phyloP scores from a whole-genome alignment of 1,140 invertebrate species.

The Apolygus lucorum region DNA sequence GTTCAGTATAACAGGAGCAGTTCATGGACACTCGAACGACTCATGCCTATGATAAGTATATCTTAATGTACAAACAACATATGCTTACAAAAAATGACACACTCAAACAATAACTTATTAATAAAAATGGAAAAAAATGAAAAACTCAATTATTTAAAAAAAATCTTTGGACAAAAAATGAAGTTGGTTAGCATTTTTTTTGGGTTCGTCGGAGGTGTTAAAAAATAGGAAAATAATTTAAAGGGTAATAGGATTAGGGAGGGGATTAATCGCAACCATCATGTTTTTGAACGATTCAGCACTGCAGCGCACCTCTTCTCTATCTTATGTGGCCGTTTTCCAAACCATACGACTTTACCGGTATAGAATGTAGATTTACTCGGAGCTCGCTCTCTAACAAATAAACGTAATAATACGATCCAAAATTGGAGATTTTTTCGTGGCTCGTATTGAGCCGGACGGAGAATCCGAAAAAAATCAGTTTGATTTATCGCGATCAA shows the following conservation, averaged over 20 bases:
- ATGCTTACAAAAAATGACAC: not conserved
- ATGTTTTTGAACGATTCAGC: not conserved
- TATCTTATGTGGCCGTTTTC: not conserved
- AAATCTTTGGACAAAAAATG: not conserved
- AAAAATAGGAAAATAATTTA: conserved; percentile 23
- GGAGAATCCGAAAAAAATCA: not conserved
- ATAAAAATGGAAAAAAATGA: not conserved
- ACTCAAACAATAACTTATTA: conserved; percentile 29
- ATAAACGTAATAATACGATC: no score
- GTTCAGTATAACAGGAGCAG: no score
- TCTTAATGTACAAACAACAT: not conserved
- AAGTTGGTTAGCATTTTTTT: not conserved
- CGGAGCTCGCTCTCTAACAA: no score
- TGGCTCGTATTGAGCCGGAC: not conserved
- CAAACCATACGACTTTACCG: conserved; percentile 3
- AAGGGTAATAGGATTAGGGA: conserved; percentile 4
- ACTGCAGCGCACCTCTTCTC: no score
- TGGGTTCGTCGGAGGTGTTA: conserved; percentile 5
- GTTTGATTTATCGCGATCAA: not conserved
- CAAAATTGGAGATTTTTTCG: conserved; percentile 2
- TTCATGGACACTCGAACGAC: not conserved
- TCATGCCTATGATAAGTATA: not conserved
- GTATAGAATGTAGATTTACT: no score
- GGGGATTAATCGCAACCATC: not conserved
- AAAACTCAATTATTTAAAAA: not conserved